Evolutionary conservation across 1,140 invertebrate genomes (phyloP), one percentile per base, ranked within the genome.

Genomic region (Trinorchestia longiramus): DNA sequence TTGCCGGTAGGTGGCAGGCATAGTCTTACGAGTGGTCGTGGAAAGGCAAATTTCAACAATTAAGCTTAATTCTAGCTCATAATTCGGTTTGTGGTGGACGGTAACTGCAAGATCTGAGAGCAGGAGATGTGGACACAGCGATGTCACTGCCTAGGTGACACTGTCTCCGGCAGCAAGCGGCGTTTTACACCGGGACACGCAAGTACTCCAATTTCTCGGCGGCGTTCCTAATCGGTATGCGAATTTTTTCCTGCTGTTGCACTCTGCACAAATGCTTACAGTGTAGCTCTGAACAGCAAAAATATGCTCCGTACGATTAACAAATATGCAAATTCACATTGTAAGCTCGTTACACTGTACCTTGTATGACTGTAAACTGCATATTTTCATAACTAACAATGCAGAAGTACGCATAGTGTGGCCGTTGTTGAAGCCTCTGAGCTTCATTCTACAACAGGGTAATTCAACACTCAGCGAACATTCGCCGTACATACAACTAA

Each of bases 141-240:
- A 47, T 94, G 92, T 94, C 92, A 94, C 44, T 94, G 92, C 92
- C 11, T 11, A 47, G 92, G 92, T 94, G 92, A 94, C 92, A 45
- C 4, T 90, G n/a, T 90, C 36, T 28, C 36, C 28, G 62, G 62
- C 8, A 28, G 36, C 62, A 77, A 36, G 62, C 62, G 62, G 62
- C 3, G 15, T 77, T 77, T 36, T 23, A 28, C 15, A 11, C 28
- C 62, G 62, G 62, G 36, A 77, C 62, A 77, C 36, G 62, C 62
- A 77, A 77, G 62, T 77, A 77, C 62, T 77, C 62, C 62, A 28
- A 23, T 11, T n/a, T 36, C 62, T 77, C 62, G 28, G 62, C 62
- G 62, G 62, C 28, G 15, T 36, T 77, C 28, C 62, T 23, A 77
- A 90, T 90, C 41, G 88, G n/a, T 3, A 11, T 43, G 88, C 88